Percentiles rank a stretch among this genome's conserved stretches.
phyloP scores from a whole-genome alignment of 2,113 vertebrate genomes.

The Anolis carolinensis region DNA sequence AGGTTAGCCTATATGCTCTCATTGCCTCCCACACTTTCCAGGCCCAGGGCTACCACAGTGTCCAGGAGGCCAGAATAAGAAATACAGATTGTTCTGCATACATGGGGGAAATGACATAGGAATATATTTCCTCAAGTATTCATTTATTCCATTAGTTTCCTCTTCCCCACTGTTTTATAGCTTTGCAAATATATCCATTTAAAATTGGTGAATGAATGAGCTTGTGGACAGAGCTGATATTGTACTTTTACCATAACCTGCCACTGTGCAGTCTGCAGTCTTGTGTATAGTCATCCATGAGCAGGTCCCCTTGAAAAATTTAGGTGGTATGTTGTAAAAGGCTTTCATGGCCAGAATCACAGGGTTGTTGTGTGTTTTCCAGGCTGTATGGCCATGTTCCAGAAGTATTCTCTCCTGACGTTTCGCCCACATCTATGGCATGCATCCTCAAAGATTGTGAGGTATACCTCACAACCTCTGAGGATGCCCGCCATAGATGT shows the following conservation, averaged over 20 bases:
- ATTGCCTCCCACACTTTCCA: neutral
- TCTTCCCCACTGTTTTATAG: neutral
- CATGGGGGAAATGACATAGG: neutral
- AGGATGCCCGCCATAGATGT: no score
- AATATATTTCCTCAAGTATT: neutral
- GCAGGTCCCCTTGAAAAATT: neutral
- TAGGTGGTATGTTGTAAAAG: no score
- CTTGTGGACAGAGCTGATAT: neutral
- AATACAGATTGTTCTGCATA: neutral
- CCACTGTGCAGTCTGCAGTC: no score
- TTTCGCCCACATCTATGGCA: no score
- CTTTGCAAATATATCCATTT: neutral
- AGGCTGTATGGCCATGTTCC: no score
- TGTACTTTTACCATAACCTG: neutral
- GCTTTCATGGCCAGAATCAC: no score
- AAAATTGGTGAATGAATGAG: neutral
- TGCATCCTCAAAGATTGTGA: no score
- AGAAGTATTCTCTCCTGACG: no score
- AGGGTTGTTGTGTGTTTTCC: no score
- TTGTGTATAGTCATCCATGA: no score
- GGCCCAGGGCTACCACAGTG: neutral
- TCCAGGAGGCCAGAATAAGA: neutral
- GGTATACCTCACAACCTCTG: no score
- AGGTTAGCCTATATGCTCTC: neutral
- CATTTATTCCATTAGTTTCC: neutral